Evolutionary conservation across 2,797 vertebrate species (phyloP).

Genomic region (Rhabdophis nuchalis): DNA sequence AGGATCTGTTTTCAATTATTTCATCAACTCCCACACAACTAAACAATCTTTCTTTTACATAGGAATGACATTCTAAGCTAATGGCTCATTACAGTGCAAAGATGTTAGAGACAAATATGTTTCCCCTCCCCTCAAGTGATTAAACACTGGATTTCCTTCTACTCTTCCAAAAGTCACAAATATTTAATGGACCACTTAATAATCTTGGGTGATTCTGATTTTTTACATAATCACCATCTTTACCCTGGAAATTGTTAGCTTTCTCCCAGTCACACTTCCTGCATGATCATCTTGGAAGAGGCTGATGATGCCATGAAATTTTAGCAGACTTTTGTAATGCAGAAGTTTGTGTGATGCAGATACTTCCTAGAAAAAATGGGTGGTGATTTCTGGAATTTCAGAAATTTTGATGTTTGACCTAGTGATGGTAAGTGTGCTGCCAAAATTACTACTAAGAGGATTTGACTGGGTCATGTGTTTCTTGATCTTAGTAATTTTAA

Average conservation of each 20-base stretch:
- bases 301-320: background rate
- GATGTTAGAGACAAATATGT: background rate
- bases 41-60: background rate
- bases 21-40: conserved; percentile 23
- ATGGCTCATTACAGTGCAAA: background rate
- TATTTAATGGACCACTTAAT: background rate
- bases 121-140: background rate
- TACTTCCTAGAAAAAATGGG: background rate
- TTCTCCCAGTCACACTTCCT: background rate
- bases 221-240: background rate
- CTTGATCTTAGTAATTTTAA: too few species aligned
- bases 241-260: background rate
- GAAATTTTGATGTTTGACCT: background rate
- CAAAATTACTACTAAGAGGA: background rate
- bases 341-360: background rate
- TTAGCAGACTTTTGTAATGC: background rate
- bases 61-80: background rate
- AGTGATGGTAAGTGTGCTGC: background rate
- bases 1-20: conserved; percentile 8
- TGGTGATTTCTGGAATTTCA: background rate
- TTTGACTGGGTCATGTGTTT: background rate
- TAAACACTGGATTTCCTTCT: background rate
- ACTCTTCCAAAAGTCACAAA: background rate
- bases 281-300: background rate
- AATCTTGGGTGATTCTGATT: background rate